A percentile compares a stretch with the other conserved stretches of the same genome.
These are phyloP conservation scores for Drosophila kambysellisi DNA, from an alignment of 2,888 invertebrate genomes.

Conservation along the genomic window DNA sequence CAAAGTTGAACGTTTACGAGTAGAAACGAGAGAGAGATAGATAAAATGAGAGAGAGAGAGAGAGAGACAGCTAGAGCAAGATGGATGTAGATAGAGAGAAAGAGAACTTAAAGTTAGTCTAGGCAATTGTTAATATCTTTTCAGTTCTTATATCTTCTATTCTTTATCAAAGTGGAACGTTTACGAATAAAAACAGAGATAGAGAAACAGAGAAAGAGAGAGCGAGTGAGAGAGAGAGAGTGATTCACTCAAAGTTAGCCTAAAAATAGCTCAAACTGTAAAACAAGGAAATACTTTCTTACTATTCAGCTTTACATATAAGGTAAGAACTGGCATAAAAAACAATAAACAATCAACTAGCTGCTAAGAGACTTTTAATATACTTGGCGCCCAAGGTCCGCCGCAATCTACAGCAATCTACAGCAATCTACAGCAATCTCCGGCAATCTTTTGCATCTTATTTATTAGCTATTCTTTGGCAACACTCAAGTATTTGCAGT, in stretches of 20 bases:
- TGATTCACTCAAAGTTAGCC: neutral
- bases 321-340: neutral
- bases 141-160: too few species aligned
- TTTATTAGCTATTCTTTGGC: constrained; percentile 37
- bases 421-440: too few species aligned
- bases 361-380: constrained; percentile 18
- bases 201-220: neutral
- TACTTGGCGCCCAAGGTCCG: constrained; percentile 10
- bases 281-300: neutral
- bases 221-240: neutral
- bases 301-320: neutral
- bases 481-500: constrained; percentile 21
- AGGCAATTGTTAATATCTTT: too few species aligned
- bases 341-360: neutral
- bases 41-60: neutral
- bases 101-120: too few species aligned
- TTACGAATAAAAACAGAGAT: neutral
- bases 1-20: too few species aligned
- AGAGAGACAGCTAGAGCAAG: neutral
- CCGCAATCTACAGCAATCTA: constrained; percentile 12
- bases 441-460: constrained; percentile 38
- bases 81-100: too few species aligned
- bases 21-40: neutral
- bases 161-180: too few species aligned
- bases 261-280: neutral